phyloP scores from a whole-genome alignment of 2,888 invertebrate genomes.

The Xanthorhoe spadicearia region DNA sequence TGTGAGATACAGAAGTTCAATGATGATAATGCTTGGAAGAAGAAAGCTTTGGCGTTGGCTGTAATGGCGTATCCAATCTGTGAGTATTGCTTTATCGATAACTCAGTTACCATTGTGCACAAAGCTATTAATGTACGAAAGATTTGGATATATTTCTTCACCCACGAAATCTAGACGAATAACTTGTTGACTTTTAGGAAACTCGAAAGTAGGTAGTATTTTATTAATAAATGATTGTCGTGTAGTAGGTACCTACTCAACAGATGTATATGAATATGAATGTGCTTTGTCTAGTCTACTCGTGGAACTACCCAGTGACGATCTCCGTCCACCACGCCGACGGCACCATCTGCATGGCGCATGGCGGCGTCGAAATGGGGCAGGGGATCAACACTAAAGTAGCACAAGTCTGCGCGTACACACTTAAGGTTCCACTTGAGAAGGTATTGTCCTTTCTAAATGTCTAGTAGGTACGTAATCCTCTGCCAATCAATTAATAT shows the following conservation, averaged over 20 bases:
- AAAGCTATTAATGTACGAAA: neutral
- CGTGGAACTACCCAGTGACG: slow-evolving; percentile 82
- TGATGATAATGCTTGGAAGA: slow-evolving; percentile 89
- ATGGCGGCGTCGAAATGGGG: slow-evolving; percentile 90
- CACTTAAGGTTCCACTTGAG: slow-evolving; percentile 87
- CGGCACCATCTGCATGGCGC: slow-evolving; percentile 87
- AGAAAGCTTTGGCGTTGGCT: slow-evolving; percentile 86
- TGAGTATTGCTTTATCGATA: slow-evolving; percentile 8
- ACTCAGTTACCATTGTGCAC: neutral
- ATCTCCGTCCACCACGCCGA: slow-evolving; percentile 88
- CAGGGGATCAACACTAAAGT: slow-evolving; percentile 90
- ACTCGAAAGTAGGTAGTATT: too few species aligned
- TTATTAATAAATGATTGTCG: too few species aligned
- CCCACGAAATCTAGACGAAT: too few species aligned
- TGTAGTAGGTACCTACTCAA: too few species aligned
- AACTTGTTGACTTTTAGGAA: too few species aligned
- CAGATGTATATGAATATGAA: too few species aligned
- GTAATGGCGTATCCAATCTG: slow-evolving; percentile 87
- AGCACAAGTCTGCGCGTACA: slow-evolving; percentile 89
- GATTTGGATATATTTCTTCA: too few species aligned
- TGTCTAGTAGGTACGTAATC: too few species aligned
- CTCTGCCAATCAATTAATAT: too few species aligned
- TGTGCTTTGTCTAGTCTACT: slow-evolving; percentile 50
- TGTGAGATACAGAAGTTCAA: slow-evolving; percentile 84
- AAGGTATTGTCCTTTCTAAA: slow-evolving; percentile 57